Evolutionary conservation across 1,140 invertebrate genomes (phyloP).

Genomic region (Drosophila bocqueti): DNA sequence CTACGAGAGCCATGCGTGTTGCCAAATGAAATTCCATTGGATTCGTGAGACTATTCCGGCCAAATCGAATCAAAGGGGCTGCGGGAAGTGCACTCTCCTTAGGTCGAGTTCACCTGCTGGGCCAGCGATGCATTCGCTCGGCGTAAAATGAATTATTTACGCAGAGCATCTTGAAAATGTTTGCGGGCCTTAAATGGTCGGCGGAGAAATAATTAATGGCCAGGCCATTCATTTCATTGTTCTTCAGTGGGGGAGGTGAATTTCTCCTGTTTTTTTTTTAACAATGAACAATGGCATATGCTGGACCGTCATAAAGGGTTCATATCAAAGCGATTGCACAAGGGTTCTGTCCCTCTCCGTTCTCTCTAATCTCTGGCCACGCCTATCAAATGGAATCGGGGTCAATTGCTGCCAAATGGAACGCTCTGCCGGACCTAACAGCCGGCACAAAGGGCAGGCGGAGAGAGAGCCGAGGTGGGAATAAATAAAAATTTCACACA

Average conservation of each 20-base stretch:
- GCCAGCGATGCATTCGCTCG: slow-evolving; percentile 34
- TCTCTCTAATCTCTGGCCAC: not conserved
- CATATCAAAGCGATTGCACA: slow-evolving; percentile 6
- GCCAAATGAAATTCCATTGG: slow-evolving; percentile 30
- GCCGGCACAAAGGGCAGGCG: not conserved
- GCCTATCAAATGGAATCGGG: not conserved
- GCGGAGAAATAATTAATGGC: slow-evolving; percentile 21
- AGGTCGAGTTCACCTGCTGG: not conserved
- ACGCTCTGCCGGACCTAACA: slow-evolving; percentile 7
- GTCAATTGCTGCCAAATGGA: slow-evolving; percentile 31
- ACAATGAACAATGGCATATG: not conserved
- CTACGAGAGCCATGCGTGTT: slow-evolving; percentile 11
- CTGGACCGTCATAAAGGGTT: not conserved
- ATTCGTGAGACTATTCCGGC: slow-evolving; percentile 35
- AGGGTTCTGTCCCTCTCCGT: not conserved
- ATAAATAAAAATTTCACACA: slow-evolving; percentile 29
- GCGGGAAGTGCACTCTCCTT: slow-evolving; percentile 15
- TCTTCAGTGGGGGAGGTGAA: slow-evolving; percentile 4
- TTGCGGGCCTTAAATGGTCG: slow-evolving; percentile 1
- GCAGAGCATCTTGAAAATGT: slow-evolving; percentile 36
- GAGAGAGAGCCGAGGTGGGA: not conserved
- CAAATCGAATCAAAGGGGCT: slow-evolving; percentile 31
- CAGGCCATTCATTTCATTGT: slow-evolving; percentile 13
- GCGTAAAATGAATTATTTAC: slow-evolving; percentile 64
- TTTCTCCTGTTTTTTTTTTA: not conserved